phyloP scores from a whole-genome alignment of 1,140 invertebrate genomes.

The Plodia interpunctella region DNA sequence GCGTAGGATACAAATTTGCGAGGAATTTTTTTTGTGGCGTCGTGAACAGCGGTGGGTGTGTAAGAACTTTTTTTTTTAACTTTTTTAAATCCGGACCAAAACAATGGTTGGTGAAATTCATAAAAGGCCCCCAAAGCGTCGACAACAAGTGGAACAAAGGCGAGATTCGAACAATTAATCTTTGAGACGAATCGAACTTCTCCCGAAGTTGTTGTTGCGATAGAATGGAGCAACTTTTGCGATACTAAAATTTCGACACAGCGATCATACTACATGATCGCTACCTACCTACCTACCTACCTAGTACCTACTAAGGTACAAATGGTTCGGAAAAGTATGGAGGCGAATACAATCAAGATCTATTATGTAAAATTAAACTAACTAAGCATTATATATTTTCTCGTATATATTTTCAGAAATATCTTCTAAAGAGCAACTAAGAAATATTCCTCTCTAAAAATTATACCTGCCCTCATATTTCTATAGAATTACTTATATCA shows the following conservation, averaged over 20 bases:
- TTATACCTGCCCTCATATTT: too few species aligned
- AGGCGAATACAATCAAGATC: too few species aligned
- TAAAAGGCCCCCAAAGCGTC: constrained; percentile 52
- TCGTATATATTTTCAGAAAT: too few species aligned
- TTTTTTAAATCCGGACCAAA: constrained; percentile 61
- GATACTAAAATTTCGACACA: not conserved
- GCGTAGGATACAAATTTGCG: not conserved
- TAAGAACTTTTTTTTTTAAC: constrained; percentile 55
- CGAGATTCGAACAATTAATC: constrained; percentile 64
- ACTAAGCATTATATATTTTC: too few species aligned
- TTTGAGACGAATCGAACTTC: constrained; percentile 54
- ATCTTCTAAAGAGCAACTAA: too few species aligned
- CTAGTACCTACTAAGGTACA: too few species aligned
- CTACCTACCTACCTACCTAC: too few species aligned
- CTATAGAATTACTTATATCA: not conserved
- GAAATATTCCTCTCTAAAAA: too few species aligned
- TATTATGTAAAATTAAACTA: too few species aligned
- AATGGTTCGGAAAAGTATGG: not conserved
- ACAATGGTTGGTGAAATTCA: constrained; percentile 61
- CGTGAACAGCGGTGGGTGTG: constrained; percentile 13
- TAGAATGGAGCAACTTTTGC: not conserved
- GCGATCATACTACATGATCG: too few species aligned
- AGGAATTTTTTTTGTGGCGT: not conserved
- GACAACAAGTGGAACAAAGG: constrained; percentile 54
- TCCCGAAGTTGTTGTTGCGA: constrained; percentile 5